Evolutionary conservation across 2,888 invertebrate genomes (phyloP).

Genomic region (Amiota mariae): DNA sequence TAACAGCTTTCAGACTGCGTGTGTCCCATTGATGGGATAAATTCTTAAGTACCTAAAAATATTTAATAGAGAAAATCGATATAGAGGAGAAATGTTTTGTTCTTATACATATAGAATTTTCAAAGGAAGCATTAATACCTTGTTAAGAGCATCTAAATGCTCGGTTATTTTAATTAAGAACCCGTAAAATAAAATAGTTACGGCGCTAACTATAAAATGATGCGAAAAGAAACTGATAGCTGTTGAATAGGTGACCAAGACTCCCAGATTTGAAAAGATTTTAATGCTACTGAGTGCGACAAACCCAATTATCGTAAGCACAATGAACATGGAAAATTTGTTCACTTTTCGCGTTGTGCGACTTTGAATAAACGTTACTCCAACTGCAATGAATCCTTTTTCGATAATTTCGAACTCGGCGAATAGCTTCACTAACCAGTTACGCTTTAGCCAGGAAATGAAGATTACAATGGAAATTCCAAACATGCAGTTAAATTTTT

Average conservation of each 20-base stretch:
- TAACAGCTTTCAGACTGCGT: conserved; percentile 53
- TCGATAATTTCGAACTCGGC: conserved; percentile 51
- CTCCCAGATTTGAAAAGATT: conserved; percentile 43
- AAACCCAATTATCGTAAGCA: conserved; percentile 44
- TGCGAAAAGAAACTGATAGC: conserved; percentile 61
- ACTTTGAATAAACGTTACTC: conserved; percentile 54
- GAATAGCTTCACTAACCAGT: conserved; percentile 48
- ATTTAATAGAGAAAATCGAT: background rate
- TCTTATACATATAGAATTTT: background rate
- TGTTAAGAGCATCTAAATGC: conserved; percentile 59
- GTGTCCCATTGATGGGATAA: conserved; percentile 69
- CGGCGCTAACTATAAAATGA: conserved; percentile 57
- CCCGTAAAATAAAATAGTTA: conserved; percentile 54
- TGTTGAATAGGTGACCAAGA: conserved; percentile 43
- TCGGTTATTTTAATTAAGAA: conserved; percentile 55
- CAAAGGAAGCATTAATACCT: conserved; percentile 48
- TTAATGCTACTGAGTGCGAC: conserved; percentile 46
- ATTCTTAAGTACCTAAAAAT: conserved; percentile 67
- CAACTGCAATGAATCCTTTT: conserved; percentile 52
- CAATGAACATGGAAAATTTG: conserved; percentile 36
- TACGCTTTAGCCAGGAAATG: conserved; percentile 45
- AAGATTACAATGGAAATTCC: conserved; percentile 52
- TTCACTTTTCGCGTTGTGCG: conserved; percentile 47
- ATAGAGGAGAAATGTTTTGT: background rate
- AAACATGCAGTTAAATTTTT: conserved; percentile 61